Conservation (phyloP, 2,888 invertebrate species). For the Amiota minor region DNA sequence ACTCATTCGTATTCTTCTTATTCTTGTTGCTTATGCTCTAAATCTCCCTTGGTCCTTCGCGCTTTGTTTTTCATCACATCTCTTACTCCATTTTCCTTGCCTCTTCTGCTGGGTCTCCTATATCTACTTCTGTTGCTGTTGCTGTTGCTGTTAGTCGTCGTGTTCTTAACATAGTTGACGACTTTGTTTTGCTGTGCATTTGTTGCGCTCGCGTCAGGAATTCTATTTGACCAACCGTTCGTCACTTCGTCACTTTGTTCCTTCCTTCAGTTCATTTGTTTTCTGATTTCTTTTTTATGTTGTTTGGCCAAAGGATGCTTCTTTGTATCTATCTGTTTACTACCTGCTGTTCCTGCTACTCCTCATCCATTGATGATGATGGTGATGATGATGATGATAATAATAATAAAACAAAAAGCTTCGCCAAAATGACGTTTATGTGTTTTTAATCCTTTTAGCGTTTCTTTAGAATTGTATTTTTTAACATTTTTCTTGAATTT, state of each 20-base stretch:
- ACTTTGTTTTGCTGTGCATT: conserved; percentile 40
- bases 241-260: conserved; percentile 27
- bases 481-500: not conserved
- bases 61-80: no score
- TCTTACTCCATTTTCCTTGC: no score
- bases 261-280: conserved; percentile 13
- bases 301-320: conserved; percentile 12
- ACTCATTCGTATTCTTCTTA: no score
- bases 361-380: conserved; percentile 52
- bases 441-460: conserved; percentile 59
- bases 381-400: conserved; percentile 27
- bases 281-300: conserved; percentile 19
- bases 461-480: conserved; percentile 3
- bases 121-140: conserved; percentile 29
- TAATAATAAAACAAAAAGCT: conserved; percentile 61
- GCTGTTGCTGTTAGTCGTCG: conserved; percentile 20
- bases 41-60: no score
- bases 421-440: conserved; percentile 64
- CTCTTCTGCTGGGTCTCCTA: not conserved
- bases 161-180: conserved; percentile 5
- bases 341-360: conserved; percentile 21
- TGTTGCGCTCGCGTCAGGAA: conserved; percentile 61
- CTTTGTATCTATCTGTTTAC: not conserved
- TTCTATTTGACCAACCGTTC: conserved; percentile 20
- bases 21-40: no score